Evolutionary conservation across 1,140 invertebrate species (phyloP), one percentile per base, ranked within the genome.

Genomic region (Steinernema khuongi): DNA sequence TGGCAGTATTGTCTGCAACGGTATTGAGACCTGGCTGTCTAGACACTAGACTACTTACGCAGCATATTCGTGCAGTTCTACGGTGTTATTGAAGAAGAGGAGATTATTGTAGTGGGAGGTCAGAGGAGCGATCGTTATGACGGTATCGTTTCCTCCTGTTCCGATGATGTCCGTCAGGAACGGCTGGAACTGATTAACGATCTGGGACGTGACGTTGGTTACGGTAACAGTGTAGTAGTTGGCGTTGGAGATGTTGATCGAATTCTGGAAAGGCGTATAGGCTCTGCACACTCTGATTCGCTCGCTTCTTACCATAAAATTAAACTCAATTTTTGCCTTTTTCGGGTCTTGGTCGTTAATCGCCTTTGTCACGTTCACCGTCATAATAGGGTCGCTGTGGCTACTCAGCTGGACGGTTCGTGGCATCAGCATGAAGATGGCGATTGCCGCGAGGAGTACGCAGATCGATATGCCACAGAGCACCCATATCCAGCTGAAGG

Each of bases 381-480:
- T 7, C 29, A 76, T 29, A 67, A 76, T 73, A 14, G 75, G 26
- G 4, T 4, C 7, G 17, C 30, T 30, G 75, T 44, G 30, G 75
- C 60, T 29, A 11, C 19, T 2, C 11, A 76, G 19, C 31, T 76
- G 74, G 36, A 76, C 75, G 17, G 75, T 41, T 14, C 75, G 75
- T 11, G 75, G 75, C 14, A 76, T 67, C 1, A 76, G 74, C 74
- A 76, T 77, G 74, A 77, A 76, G 36, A 76, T 76, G 36, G 74
- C 75, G 50, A 26, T 60, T 7, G 11, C 50, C 7, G 50, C 50
- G 11, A 60, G 50, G 7, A 60, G 50, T 4, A 60, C 4, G 50
- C 50, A 60, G 50, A 60, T 60, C 22, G 22, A 17, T 2, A 60
- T 26, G 50, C 50, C 50, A 22, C 7, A 7, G 22, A 60, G 50